A percentile compares a stretch with the other conserved stretches of the same genome.
Conservation (phyloP, 2,113 vertebrate genomes). For the Odontophorus gujanensis region DNA sequence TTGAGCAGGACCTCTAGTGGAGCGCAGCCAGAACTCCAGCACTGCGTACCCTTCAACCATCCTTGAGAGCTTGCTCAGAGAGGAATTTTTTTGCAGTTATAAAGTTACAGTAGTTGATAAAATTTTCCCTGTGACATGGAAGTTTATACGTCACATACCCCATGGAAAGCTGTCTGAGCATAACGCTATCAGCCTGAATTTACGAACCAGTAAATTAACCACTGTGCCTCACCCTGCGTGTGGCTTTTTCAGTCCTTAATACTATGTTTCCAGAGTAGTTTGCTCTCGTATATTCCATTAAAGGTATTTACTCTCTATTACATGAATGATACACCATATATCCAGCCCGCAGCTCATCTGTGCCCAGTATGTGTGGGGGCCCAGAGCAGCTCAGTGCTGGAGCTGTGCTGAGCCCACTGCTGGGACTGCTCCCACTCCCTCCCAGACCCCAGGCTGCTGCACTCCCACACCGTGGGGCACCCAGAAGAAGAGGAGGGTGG, state of each 20-base stretch:
- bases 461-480: accelerated
- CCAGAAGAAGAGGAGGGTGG: not conserved
- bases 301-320: accelerated
- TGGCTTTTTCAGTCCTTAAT: not conserved
- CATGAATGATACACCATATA: accelerated
- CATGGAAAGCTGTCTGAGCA: not conserved
- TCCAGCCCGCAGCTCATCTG: accelerated
- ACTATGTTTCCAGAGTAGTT: not conserved
- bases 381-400: not conserved
- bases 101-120: accelerated
- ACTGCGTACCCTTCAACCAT: not conserved
- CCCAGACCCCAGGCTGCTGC: not conserved
- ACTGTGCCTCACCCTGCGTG: accelerated
- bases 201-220: not conserved
- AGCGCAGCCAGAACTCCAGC: not conserved
- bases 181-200: not conserved
- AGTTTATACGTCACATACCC: not conserved
- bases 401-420: accelerated
- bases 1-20: slow-evolving; percentile 63
- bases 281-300: not conserved
- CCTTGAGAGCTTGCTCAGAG: not conserved
- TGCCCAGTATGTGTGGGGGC: accelerated
- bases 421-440: not conserved
- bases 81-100: not conserved
- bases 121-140: not conserved